A percentile compares a stretch with the other conserved stretches of the same genome.
phyloP scores from a whole-genome alignment of 2,797 vertebrate genomes.

The Potorous gilbertii region DNA sequence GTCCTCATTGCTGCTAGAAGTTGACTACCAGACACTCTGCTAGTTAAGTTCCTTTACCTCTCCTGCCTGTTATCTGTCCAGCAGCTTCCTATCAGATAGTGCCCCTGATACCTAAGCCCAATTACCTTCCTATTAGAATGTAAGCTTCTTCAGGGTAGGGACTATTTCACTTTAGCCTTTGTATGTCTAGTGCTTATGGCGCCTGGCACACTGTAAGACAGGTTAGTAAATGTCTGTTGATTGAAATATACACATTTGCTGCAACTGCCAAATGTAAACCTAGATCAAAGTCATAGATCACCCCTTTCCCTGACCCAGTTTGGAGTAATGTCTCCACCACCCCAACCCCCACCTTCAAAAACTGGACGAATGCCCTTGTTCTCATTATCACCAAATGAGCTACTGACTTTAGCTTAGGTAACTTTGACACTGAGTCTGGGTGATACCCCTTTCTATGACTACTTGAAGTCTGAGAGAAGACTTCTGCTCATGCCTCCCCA shows the following conservation, averaged over 20 bases:
- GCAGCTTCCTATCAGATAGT: background rate
- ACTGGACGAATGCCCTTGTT: background rate
- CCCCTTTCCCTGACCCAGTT: background rate
- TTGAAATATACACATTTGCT: background rate
- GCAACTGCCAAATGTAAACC: background rate
- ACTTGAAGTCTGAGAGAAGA: background rate
- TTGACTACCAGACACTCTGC: background rate
- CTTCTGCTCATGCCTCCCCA: background rate
- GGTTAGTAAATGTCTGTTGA: background rate
- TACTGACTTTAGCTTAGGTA: background rate
- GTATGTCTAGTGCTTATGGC: background rate
- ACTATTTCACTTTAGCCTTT: background rate
- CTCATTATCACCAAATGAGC: background rate
- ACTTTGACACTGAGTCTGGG: background rate
- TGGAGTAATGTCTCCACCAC: background rate
- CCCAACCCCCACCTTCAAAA: background rate
- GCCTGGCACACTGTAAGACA: background rate
- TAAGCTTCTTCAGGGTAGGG: background rate
- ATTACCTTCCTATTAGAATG: background rate
- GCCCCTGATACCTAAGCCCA: background rate
- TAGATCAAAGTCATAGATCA: background rate
- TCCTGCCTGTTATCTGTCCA: background rate
- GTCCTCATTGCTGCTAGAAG: background rate
- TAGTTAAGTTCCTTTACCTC: background rate
- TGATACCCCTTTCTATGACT: background rate